These are phyloP conservation scores for Agrypnia vestita DNA, from an alignment of 1,140 invertebrate species.

Conservation along the genomic window DNA sequence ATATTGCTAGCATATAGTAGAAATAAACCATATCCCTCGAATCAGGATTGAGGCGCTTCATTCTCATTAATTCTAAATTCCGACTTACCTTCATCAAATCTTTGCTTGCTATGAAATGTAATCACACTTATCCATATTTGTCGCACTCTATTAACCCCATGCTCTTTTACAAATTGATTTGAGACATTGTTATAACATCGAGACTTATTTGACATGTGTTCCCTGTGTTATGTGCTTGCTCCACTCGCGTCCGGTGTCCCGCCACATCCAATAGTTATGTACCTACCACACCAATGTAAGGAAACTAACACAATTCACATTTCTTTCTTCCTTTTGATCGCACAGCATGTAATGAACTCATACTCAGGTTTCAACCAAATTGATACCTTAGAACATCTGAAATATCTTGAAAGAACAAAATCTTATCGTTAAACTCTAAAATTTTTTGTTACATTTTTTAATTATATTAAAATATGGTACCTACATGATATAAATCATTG, in stretches of 20 bases:
- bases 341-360: constrained; percentile 8
- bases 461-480: no score
- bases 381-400: not conserved
- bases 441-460: not conserved
- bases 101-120: no score
- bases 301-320: constrained; percentile 63
- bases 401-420: not conserved
- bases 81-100: no score
- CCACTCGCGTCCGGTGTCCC: constrained; percentile 56
- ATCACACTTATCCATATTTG: no score
- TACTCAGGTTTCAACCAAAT: not conserved
- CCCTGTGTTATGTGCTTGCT: constrained; percentile 57
- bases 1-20: no score
- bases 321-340: constrained; percentile 30
- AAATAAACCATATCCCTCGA: no score
- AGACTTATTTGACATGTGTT: constrained; percentile 50
- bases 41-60: no score
- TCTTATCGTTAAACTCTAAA: not conserved
- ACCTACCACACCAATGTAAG: constrained; percentile 79
- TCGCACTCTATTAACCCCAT: no score
- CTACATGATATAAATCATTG: no score
- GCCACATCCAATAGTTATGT: constrained; percentile 68
- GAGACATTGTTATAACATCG: constrained; percentile 16
- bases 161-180: no score
- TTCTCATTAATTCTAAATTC: no score